A percentile compares a stretch with the other conserved stretches of the same genome.
phyloP scores from a whole-genome alignment of 2,888 invertebrate genomes.

The Oligia latruncula region DNA sequence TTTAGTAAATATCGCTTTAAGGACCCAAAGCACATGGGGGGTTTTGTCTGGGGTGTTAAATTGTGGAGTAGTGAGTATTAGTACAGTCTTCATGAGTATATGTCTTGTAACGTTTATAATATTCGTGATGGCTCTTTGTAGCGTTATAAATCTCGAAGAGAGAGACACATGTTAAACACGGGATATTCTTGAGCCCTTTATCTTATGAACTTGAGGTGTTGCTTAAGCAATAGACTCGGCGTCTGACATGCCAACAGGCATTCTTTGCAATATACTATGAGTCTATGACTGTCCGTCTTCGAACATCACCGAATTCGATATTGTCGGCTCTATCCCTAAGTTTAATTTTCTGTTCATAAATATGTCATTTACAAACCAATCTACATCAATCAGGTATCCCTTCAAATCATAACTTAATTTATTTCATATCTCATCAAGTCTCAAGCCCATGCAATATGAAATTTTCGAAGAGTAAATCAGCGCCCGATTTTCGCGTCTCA shows the following conservation, averaged over 20 bases:
- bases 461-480: slow-evolving; percentile 47
- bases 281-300: not conserved
- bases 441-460: slow-evolving; percentile 25
- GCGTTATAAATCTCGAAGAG: not conserved
- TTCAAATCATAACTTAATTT: slow-evolving; percentile 44
- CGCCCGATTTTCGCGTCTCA: slow-evolving; percentile 50
- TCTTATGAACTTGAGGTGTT: not conserved
- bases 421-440: slow-evolving; percentile 51
- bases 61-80: not conserved
- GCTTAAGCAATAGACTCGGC: no score
- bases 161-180: not conserved
- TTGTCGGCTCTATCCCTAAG: not conserved
- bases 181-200: not conserved
- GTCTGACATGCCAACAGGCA: not conserved
- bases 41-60: slow-evolving; percentile 1
- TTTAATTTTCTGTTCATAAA: slow-evolving; percentile 39
- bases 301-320: not conserved
- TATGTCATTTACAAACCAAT: slow-evolving; percentile 48
- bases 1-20: slow-evolving; percentile 70
- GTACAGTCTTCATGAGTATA: not conserved
- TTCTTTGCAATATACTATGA: not conserved
- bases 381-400: slow-evolving; percentile 42
- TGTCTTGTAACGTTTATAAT: not conserved
- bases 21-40: slow-evolving; percentile 17
- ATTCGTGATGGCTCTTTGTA: not conserved